phyloP scores from a whole-genome alignment of 2,113 vertebrate species.

The Hemicordylus capensis region DNA sequence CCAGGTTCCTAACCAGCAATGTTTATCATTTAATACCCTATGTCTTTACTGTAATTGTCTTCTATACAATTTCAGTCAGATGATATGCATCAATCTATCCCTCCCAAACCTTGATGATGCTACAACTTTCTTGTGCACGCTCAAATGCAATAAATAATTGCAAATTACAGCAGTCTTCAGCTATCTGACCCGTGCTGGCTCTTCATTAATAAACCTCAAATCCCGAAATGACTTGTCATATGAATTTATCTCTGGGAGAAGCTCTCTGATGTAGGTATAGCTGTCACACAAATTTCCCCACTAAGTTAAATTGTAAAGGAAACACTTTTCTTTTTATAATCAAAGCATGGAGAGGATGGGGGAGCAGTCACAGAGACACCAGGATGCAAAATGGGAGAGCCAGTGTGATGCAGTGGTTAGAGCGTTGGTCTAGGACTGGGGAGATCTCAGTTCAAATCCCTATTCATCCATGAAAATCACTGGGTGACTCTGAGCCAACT shows the following conservation, averaged over 20 bases:
- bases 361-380: neutral
- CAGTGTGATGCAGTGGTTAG: no score
- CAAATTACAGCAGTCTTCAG: constrained; percentile 66
- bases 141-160: constrained; percentile 55
- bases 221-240: constrained; percentile 30
- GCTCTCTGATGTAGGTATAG: constrained; percentile 25
- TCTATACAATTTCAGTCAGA: constrained; percentile 55
- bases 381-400: no score
- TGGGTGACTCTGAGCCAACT: no score
- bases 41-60: constrained; percentile 59
- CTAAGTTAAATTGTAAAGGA: neutral
- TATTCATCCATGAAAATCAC: no score
- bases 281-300: constrained; percentile 1
- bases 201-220: constrained; percentile 50
- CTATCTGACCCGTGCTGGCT: constrained; percentile 52
- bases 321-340: constrained; percentile 17
- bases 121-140: constrained; percentile 16
- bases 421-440: no score
- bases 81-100: constrained; percentile 56
- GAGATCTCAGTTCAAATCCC: no score
- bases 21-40: constrained; percentile 64
- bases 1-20: constrained; percentile 48
- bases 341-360: neutral
- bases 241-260: constrained; percentile 39
- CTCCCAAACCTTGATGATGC: constrained; percentile 40